Base-by-base conservation (phyloP, 1,140 invertebrate genomes). In the Eueides isabella region DNA sequence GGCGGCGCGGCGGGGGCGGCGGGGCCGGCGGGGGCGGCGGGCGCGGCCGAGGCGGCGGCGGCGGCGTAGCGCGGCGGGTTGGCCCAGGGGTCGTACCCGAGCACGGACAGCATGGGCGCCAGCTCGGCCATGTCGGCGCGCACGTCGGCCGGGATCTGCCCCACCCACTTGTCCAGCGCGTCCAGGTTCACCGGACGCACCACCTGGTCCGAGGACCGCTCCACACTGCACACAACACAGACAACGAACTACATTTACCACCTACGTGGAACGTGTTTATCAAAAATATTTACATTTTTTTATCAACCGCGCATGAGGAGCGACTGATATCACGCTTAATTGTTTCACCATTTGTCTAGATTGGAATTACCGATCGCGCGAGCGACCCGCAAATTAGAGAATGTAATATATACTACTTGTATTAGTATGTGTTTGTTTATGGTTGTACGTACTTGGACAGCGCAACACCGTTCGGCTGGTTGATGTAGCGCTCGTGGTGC, bases 181-280 rank as follows among this genome's bases (percentile, higher is more conserved):
- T 99, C 98, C 73, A 98, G 93, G 94, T 99, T 99, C 14, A 99
- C 97, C 6, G 99, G 98, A 90, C 99, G 99, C 87, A 99, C 98
- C 67, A 99, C 98, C 95, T 99, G 99, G 94, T 99, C 99, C 75
- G 98, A 99, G 16, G 98, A 99, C 71, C 98, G 95, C 93, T 99
- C 99, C 80, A 98, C 97, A 93, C 98, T 99, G 94, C 19, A 30
- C 35, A 26, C 11, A 67, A 35, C 26, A 41, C 2, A 26, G 35
- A 66, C 2, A 66, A 31, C 0, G n/a, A 38, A 38, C 4, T 0
- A 38, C 35, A 38, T 38, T 38, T 16, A 16, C 1, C 3, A 16
- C 4, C 0, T 33, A 33, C 11, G 11, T 33, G 7, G 12, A 14
- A 38, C 23, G 19, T 55, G 23, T 55, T 26, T 23, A 26, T 26